Base-by-base conservation (phyloP, 2,113 vertebrate species). In the Piprites chloris region DNA sequence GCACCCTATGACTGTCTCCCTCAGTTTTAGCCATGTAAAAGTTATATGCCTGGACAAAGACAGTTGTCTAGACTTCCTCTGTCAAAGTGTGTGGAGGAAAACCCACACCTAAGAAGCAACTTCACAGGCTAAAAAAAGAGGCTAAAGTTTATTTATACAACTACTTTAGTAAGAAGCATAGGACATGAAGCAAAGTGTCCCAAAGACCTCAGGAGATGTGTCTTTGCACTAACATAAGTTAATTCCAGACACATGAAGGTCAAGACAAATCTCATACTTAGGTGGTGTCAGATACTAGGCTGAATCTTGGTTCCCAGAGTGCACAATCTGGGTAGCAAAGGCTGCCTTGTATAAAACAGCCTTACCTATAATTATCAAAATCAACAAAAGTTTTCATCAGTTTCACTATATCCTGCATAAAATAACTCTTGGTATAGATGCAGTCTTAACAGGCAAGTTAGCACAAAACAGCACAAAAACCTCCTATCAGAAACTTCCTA, bases 1-100 rank as follows among this genome's bases (percentile, higher is more conserved):
- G 37, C 39, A 35, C 28, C 47, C 15, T 24, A 2, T 0, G 0
- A 37, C 12, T 35, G 30, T 3, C 72, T 69, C 16, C 24, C 39
- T 92, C 39, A 13, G n/a, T 32, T 76, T 76, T 68, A 61, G 39
- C 19, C 44, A 39, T 7, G 22, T 42, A 41, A 22, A 58, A 72
- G 6, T 55, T 21, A 17, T 0, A 14, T 32, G 9, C 16, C 63
- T 65, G 42, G 30, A 37, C 35, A 82, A 62, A 53, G 13, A 23
- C 22, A 62, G 50, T 8, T 53, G 15, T 27, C n/a, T 33, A 22
- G 27, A 52, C 33, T 76, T 18, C 46, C 41, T 65, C 44, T 73
- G 53, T 41, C 49, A 32, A 49, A 81, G 19, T 4, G n/a, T 9
- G 18, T 10, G 17, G 8, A 15, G 6, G 3, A 42, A 46, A 56